Evolutionary conservation across 2,888 invertebrate genomes (phyloP), one percentile per base, ranked within the genome.

Genomic region (Octodonta nipae): DNA sequence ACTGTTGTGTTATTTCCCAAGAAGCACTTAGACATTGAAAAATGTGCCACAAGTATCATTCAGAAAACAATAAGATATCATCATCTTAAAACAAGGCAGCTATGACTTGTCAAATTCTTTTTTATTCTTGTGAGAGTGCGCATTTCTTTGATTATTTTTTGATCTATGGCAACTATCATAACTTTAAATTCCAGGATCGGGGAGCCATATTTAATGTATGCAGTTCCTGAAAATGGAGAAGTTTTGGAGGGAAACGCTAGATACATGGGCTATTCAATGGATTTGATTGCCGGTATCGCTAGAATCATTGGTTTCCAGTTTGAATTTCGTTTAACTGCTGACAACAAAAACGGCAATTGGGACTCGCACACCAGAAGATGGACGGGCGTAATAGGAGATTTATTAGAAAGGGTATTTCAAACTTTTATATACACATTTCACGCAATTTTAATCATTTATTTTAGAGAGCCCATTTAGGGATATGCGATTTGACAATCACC

Each of bases 401-500:
- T 87, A 6, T 63, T 84, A 26, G 81, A 84, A 55, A 71, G 75
- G 60, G 85, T 84, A n/a, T n/a, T n/a, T n/a, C n/a, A n/a, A n/a
- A n/a, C n/a, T n/a, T n/a, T n/a, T n/a, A 20, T 20, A 6, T 7
- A 20, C 20, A 20, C 20, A 6, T 6, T 20, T 20, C 6, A 20
- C 7, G n/a, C 20, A 20, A 20, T 20, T 20, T 20, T 20, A 22
- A 22, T 22, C 2, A 10, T 22, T 22, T 32, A 38, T 66, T 70
- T 17, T 63, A 92, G 91, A 82, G 79, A 69, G 91, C 91, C 5
- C 89, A 95, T 58, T 71, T 98, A 46, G 95, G 89, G 0, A 82
- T 96, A 37, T 93, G 92, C 47, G 93, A 96, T 55, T 66, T 98
- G 44, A 95, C 96, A 1, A 93, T 96, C 38, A 96, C 89, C 4